Evolutionary conservation across 2,888 invertebrate species (phyloP).

Genomic region (Chromoteleia sp.): DNA sequence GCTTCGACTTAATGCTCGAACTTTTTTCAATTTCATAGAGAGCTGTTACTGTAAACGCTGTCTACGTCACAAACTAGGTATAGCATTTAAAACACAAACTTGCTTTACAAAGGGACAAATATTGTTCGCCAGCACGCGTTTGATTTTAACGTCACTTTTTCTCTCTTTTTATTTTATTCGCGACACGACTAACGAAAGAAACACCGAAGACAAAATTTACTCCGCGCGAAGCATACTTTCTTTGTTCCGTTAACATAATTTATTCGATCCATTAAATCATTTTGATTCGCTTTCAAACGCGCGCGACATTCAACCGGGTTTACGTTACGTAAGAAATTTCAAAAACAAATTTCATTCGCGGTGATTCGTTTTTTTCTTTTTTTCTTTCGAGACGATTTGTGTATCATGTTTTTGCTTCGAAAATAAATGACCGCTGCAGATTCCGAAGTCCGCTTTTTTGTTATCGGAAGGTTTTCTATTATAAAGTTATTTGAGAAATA

Average conservation of each 20-base stretch:
- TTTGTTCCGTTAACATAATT: constrained; percentile 13
- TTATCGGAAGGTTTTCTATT: neutral
- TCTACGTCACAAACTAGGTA: constrained; percentile 46
- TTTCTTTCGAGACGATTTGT: neutral
- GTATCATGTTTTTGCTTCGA: neutral
- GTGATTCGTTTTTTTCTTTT: constrained; percentile 4
- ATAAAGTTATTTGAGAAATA: constrained; percentile 21
- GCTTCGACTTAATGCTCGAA: constrained; percentile 67
- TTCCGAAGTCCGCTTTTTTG: too few relatives aligned
- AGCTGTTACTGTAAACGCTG: constrained; percentile 56
- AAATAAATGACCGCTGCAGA: neutral
- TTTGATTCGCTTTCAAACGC: constrained; percentile 5
- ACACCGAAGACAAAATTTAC: constrained; percentile 5
- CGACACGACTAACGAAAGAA: constrained; percentile 8
- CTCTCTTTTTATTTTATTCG: constrained; percentile 8
- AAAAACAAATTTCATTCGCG: neutral
- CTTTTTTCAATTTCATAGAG: constrained; percentile 64
- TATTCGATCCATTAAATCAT: constrained; percentile 8
- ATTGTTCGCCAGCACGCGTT: constrained; percentile 31
- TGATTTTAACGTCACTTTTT: constrained; percentile 7
- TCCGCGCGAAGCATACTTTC: neutral
- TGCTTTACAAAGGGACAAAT: constrained; percentile 38
- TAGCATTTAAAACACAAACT: constrained; percentile 57
- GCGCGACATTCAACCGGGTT: neutral
- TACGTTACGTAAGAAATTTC: neutral